Base-by-base conservation (phyloP, 1,140 invertebrate species). In the Conus betulinus region DNA sequence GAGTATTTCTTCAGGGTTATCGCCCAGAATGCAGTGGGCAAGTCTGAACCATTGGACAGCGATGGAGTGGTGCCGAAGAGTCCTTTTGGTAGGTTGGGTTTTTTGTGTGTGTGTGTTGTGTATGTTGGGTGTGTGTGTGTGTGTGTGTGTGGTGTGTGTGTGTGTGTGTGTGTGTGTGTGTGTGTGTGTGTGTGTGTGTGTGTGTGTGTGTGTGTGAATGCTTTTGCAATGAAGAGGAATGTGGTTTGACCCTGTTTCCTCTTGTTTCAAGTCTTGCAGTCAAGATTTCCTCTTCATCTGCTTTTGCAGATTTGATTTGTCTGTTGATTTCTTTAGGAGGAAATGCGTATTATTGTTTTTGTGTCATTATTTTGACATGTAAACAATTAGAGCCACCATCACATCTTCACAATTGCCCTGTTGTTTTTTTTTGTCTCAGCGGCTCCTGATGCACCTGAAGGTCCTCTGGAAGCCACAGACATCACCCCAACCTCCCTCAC, bases 1-100 rank as follows among this genome's bases (percentile, higher is more conserved):
- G 98, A 99, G 95, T 99, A 99, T 93, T 96, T 99, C 92, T 99
- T 99, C 97, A 96, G 99, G 83, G 97, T 99, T 0, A 98, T 97
- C 94, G 99, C 99, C 0, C 97, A 99, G 95, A 99, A 99, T 95
- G 97, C 99, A 7, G 99, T 99, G 94, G 99, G 99, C 52, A 96
- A 98, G 86, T 99, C 98, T 51, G 98, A 99, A 91, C 97, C 99
- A 5, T 98, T 93, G 97, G 98, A 91, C 96, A 98, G 97, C 11
- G 96, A 97, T 27, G 94, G 98, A 39, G 97, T 99, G 20, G 97
- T 97, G 52, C 96, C 97, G 67, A 93, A 94, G 87, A 94, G 93
- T 92, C 91, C 91, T 87, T 93, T 89, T 89, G 85, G 92, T 93
- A 88, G 91, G 91, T 86, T 27, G 60, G 39, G 39, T 39, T 39